A percentile compares a stretch with the other conserved stretches of the same genome.
Conservation (phyloP, 2,888 invertebrate genomes). For the Ischnura elegans region DNA sequence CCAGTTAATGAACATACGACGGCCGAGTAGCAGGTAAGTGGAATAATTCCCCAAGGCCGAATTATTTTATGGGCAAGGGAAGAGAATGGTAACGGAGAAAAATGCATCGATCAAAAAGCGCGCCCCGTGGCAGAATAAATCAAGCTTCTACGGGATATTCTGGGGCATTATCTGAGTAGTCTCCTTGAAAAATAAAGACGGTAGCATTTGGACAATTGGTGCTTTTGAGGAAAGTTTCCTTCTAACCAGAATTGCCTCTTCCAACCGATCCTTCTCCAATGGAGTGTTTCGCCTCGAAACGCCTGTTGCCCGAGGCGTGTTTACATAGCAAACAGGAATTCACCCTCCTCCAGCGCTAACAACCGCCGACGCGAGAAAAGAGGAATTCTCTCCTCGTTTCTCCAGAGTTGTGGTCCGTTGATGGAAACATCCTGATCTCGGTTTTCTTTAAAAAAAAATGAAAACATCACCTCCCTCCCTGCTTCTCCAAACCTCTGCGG, state of each 20-base stretch:
- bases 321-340: neutral
- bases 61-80: no score
- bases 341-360: neutral
- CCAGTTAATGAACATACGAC: no score
- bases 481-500: neutral
- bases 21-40: no score
- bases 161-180: no score
- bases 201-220: neutral
- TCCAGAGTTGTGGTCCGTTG: neutral
- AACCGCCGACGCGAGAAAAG: neutral
- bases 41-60: no score
- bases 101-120: no score
- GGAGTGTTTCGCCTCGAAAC: neutral
- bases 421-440: conserved; percentile 8
- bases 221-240: neutral
- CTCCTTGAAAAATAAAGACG: no score
- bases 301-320: neutral
- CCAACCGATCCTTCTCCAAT: neutral
- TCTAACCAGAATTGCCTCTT: neutral
- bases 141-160: no score
- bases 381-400: neutral
- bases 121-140: no score
- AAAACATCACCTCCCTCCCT: neutral
- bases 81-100: no score
- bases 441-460: neutral